Evolutionary conservation across 2,113 vertebrate species (phyloP), one percentile per base, ranked within the genome.

Genomic region (Haliaeetus leucogaster): DNA sequence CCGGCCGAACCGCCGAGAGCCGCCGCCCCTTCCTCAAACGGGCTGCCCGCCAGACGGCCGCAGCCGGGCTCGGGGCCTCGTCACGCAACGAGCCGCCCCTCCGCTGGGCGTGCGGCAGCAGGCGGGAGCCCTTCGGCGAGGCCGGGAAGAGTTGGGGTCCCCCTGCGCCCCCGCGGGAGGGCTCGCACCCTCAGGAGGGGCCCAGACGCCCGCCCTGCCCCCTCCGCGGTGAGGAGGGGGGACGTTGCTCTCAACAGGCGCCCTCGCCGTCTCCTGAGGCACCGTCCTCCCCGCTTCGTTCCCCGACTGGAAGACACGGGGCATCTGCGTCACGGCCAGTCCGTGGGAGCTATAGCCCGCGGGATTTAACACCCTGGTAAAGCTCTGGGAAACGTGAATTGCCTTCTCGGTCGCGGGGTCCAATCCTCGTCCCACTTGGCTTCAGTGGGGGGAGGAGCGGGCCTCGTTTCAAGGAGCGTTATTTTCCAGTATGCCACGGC

Each of bases 41-140:
- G 19, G 20, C 47, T 21, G 47, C 52, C 52, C 18, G 0, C 6
- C 23, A 0, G 34, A 3, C 9, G 1, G 11, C 38, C 6, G 6
- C 7, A 2, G 71, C 7, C 22, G 0, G 15, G 22, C 18, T 1
- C 21, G 61, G 7, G 11, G 25, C 7, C 13, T 43, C 43, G 43
- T 34, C 47, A 2, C 4, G 15, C 19, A 25, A 1, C 22, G 5
- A 47, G 36, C 36, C 36, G 10, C 43, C 11, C n/a, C n/a, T 18
- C 20, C 4, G 0, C 32, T 36, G 15, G 67, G 63, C 4, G 5
- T 13, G 36, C 36, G 36, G 36, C 36, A 36, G 36, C 36, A 36
- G 36, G 8, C 23, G 2, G 62, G 47, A 53, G 22, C 42, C 17
- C n/a, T 21, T n/a, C 2, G 13, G 50, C 5, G 38, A 29, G 3